Percentiles rank a stretch among this genome's conserved stretches.
These are phyloP conservation scores for Dasyornis broadbenti DNA, from an alignment of 2,113 vertebrate genomes.

Conservation along the genomic window DNA sequence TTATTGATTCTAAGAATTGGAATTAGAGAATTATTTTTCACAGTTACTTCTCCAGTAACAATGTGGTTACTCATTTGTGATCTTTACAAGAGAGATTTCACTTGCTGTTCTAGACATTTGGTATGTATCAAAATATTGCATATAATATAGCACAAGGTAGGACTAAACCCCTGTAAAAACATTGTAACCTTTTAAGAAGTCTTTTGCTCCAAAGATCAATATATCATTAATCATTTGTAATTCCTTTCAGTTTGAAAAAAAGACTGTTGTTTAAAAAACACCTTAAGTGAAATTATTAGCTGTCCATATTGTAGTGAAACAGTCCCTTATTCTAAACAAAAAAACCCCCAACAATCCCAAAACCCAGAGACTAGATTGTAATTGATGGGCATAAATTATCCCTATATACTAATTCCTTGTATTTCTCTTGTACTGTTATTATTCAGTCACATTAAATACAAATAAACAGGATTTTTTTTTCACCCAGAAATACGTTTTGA, in stretches of 20 bases:
- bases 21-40: background rate
- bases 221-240: background rate
- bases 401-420: background rate
- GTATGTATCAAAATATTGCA: rapidly evolving
- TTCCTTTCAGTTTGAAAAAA: background rate
- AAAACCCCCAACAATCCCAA: background rate
- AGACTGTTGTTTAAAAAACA: background rate
- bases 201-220: background rate
- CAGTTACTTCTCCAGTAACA: too few relatives aligned
- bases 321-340: background rate
- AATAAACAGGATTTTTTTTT: background rate
- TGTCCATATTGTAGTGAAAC: background rate
- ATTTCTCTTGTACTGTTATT: background rate
- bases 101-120: background rate
- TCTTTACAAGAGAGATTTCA: background rate
- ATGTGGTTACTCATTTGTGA: background rate
- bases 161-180: background rate
- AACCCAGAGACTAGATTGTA: background rate
- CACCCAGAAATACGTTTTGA: background rate
- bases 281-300: background rate
- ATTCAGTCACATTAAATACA: background rate
- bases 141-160: background rate
- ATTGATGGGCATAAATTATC: background rate
- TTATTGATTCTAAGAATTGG: background rate
- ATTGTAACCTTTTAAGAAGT: background rate